Percentiles rank a stretch among this genome's conserved stretches.
These are phyloP conservation scores for Glomeris maerens DNA, from an alignment of 1,140 invertebrate species.

Conservation along the genomic window DNA sequence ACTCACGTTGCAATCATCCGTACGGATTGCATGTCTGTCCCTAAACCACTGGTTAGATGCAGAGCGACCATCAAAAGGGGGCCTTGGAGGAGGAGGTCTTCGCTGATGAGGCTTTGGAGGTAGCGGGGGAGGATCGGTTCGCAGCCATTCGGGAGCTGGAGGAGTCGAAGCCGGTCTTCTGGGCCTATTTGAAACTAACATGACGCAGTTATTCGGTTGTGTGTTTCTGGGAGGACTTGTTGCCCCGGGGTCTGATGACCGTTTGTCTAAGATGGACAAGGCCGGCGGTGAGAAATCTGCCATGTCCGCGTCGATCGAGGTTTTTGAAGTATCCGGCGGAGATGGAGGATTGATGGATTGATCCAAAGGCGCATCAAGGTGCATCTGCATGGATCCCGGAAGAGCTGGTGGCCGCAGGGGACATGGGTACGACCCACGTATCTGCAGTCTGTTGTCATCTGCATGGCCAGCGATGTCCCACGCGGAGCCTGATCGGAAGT, in stretches of 20 bases:
- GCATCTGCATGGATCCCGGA: neutral
- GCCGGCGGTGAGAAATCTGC: neutral
- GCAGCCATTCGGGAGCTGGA: neutral
- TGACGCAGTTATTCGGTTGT: no score
- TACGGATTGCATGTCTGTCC: no score
- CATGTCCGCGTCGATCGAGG: neutral
- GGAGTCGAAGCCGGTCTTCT: no score
- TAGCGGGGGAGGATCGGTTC: neutral
- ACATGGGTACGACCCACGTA: neutral
- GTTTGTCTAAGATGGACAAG: neutral
- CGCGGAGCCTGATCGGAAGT: neutral
- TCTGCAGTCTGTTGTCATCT: neutral
- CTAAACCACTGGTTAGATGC: no score
- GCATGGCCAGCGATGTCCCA: neutral
- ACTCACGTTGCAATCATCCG: no score
- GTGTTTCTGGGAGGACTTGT: no score
- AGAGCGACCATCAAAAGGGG: no score
- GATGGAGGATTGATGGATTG: neutral
- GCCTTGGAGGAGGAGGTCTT: no score
- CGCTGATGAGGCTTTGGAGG: slow-evolving; percentile 3
- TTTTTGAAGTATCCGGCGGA: neutral
- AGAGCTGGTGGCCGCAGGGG: neutral
- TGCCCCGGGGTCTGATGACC: no score
- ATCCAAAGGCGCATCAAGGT: neutral
- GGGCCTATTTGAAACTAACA: no score